Conservation (phyloP, 2,113 vertebrate species). For the Bucco capensis region DNA sequence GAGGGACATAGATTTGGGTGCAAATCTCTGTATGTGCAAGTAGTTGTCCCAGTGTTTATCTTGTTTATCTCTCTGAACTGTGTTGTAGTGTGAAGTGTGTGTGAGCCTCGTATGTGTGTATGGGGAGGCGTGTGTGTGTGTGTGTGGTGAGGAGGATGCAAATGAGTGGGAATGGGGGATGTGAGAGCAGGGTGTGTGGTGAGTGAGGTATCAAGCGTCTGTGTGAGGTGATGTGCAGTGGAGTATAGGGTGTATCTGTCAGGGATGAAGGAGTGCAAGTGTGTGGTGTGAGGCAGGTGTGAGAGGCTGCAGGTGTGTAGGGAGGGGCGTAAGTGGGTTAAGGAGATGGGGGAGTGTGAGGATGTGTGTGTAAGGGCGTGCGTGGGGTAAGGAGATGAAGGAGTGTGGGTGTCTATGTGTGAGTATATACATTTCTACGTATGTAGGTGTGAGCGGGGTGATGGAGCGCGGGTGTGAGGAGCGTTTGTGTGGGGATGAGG, state of each 20-base stretch:
- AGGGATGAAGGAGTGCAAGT: fast-evolving
- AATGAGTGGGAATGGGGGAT: neutral
- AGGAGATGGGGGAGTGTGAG: no score
- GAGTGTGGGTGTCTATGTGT: no score
- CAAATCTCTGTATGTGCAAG: fast-evolving
- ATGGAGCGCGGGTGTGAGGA: neutral
- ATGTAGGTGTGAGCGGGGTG: no score
- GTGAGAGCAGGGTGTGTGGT: neutral
- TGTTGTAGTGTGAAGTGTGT: fast-evolving
- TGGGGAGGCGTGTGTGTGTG: neutral
- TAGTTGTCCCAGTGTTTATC: fast-evolving
- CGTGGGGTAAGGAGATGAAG: no score
- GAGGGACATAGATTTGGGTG: fast-evolving
- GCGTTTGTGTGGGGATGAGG: neutral
- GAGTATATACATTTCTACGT: no score
- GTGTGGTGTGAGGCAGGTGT: no score
- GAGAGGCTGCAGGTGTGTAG: neutral
- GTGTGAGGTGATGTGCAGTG: neutral
- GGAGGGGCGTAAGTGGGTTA: no score
- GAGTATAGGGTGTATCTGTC: no score
- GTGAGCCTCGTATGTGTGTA: fast-evolving
- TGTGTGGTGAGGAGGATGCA: neutral
- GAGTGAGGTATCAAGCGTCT: no score
- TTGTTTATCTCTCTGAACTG: no score
- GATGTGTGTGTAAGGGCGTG: no score